phyloP scores from a whole-genome alignment of 2,113 vertebrate genomes.

The Lamprotornis superbus region DNA sequence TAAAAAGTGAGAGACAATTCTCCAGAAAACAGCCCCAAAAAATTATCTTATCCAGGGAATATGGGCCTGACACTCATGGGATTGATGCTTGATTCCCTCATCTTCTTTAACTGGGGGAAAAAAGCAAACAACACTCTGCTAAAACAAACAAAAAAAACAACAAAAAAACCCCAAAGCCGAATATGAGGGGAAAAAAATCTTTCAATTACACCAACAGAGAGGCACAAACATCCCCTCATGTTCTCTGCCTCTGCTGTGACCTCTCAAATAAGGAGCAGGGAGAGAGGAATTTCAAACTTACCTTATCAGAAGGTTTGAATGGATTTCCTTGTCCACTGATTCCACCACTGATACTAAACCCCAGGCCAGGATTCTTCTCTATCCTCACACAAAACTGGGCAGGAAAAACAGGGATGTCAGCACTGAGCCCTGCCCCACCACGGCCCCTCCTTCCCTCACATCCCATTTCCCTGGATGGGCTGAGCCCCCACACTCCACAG shows the following conservation, averaged over 20 bases:
- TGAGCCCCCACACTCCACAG: background rate
- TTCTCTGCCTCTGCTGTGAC: background rate
- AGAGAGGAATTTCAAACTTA: slow-evolving; percentile 69
- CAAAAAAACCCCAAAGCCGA: background rate
- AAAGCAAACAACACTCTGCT: background rate
- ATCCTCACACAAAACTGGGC: slow-evolving; percentile 95
- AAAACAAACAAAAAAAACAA: background rate
- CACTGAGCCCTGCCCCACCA: background rate
- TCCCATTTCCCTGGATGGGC: fast-evolving
- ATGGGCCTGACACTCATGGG: background rate
- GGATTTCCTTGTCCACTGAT: slow-evolving; percentile 99
- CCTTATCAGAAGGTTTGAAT: slow-evolving; percentile 99
- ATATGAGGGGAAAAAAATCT: background rate
- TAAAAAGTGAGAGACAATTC: background rate
- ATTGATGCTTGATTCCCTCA: background rate
- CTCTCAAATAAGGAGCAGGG: background rate
- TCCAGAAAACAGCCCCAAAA: background rate
- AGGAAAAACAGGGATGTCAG: background rate
- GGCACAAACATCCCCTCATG: background rate
- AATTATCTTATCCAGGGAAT: background rate
- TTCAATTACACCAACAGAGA: background rate
- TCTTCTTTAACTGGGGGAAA: background rate
- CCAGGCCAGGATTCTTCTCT: slow-evolving; percentile 99
- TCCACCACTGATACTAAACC: slow-evolving; percentile 99
- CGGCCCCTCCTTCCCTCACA: background rate